A percentile compares a stretch with the other conserved stretches of the same genome.
These are phyloP conservation scores for Phlogophora meticulosa DNA, from an alignment of 2,888 invertebrate species.

Conservation along the genomic window DNA sequence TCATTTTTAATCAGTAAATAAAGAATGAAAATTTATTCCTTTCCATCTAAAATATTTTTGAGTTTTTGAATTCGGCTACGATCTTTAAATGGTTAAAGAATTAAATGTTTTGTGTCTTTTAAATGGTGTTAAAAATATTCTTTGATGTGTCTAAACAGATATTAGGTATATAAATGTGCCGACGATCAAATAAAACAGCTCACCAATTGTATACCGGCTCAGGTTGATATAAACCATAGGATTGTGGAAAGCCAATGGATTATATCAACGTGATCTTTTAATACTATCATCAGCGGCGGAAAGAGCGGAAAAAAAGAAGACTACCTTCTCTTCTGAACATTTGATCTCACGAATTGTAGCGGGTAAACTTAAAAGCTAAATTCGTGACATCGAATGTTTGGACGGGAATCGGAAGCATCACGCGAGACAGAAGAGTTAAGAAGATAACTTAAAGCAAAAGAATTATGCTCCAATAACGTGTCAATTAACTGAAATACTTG, in stretches of 20 bases:
- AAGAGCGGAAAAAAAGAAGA: background rate
- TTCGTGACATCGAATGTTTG: conserved; percentile 80
- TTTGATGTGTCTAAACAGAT: too few relatives aligned
- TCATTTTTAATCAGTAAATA: too few relatives aligned
- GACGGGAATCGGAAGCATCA: conserved; percentile 23
- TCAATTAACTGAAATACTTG: background rate
- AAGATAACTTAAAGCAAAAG: background rate
- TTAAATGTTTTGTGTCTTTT: too few relatives aligned
- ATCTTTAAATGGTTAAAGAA: too few relatives aligned
- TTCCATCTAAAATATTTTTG: too few relatives aligned
- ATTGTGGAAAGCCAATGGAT: background rate
- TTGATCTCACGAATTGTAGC: conserved; percentile 72
- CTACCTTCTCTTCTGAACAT: conserved; percentile 62
- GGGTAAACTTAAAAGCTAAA: conserved; percentile 73
- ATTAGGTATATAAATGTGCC: too few relatives aligned
- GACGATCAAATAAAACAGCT: background rate
- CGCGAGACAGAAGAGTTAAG: background rate
- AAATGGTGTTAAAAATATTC: too few relatives aligned
- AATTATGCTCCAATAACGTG: background rate
- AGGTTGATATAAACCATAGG: background rate
- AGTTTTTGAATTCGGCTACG: too few relatives aligned
- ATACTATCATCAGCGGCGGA: background rate
- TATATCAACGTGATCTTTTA: background rate
- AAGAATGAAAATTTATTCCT: too few relatives aligned
- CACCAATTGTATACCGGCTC: background rate